Evolutionary conservation across 2,797 vertebrate genomes (phyloP), one percentile per base, ranked within the genome.

Genomic region (Trachops cirrhosus): DNA sequence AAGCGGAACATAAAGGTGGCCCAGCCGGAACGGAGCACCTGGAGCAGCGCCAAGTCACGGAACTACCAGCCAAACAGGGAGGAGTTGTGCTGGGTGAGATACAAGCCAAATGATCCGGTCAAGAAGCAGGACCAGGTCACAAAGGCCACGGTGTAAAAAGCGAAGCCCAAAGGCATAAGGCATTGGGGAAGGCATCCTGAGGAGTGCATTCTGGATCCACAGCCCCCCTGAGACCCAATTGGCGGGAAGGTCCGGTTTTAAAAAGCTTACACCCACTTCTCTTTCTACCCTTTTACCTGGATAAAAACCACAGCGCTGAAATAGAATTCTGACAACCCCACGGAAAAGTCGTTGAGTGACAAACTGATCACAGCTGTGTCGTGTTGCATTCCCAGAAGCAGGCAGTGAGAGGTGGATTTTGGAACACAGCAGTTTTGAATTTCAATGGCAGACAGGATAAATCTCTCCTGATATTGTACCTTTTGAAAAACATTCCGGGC

Each of bases 1-100:
- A 96, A 97, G 87, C 92, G 77, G 93, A 96, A 32, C 89, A 85
- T 93, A 86, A 95, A 97, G 75, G 91, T 97, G 87, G 89, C 94
- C 91, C 90, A 95, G 75, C 59, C 59, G 94, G 67, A 95, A 96
- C 67, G 90, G 95, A 90, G 92, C 44, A 74, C 79, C 19, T 21
- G 97, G 93, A 91, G 37, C 21, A 12, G 15, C 54, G 93, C 95
- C 97, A 97, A 90, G 78, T 67, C 46, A 26, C 52, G 94, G 70
- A 93, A 93, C 74, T 89, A 86, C 41, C 93, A 78, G 80, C 57
- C 68, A 73, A 89, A 57, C 67, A 71, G 70, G 48, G 37, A 89
- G 19, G 73, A n/a, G 7, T 57, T 71, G 34, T 90, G 52, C 52
- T 73, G 26, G 86, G 50, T 57, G 26, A 80, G 78, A 96, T 91